Evolutionary conservation across 2,888 invertebrate genomes (phyloP).

Genomic region (Meandrusa payeni): DNA sequence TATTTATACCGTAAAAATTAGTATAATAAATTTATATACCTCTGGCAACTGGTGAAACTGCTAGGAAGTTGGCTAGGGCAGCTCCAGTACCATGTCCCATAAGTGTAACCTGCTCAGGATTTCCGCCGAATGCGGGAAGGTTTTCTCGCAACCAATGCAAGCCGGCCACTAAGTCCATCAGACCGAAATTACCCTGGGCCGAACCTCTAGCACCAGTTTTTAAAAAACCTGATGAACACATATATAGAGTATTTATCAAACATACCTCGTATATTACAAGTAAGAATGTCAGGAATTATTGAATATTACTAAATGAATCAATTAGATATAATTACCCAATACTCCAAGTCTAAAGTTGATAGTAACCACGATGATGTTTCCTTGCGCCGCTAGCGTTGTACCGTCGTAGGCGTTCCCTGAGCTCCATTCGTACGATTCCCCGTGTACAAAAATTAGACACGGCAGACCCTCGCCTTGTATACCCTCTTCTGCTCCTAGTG

Average conservation of each 20-base stretch:
- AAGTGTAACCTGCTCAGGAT: constrained; percentile 94
- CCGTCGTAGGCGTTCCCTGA: constrained; percentile 99
- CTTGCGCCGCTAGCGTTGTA: constrained; percentile 95
- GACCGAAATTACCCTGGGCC: constrained; percentile 94
- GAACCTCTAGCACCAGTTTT: constrained; percentile 94
- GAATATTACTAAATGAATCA: no score
- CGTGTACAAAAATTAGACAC: constrained; percentile 94
- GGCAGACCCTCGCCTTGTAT: constrained; percentile 83
- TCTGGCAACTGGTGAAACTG: constrained; percentile 96
- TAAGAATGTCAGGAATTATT: no score
- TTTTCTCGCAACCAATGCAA: constrained; percentile 98
- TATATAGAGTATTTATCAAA: no score
- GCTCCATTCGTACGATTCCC: constrained; percentile 98
- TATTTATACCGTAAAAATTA: no score
- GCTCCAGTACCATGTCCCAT: constrained; percentile 99
- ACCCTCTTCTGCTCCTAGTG: constrained; percentile 53
- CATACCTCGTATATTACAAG: no score
- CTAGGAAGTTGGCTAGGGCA: constrained; percentile 96
- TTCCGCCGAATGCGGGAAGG: constrained; percentile 96
- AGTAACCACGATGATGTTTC: constrained; percentile 93
- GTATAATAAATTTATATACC: no score
- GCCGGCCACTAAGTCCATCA: constrained; percentile 96
- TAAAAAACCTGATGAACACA: constrained; percentile 85
- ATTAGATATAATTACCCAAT: constrained; percentile 85
- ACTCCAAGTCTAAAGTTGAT: constrained; percentile 95